Evolutionary conservation across 2,797 vertebrate species (phyloP), one percentile per base, ranked within the genome.

Genomic region (Sebastes flavidus): DNA sequence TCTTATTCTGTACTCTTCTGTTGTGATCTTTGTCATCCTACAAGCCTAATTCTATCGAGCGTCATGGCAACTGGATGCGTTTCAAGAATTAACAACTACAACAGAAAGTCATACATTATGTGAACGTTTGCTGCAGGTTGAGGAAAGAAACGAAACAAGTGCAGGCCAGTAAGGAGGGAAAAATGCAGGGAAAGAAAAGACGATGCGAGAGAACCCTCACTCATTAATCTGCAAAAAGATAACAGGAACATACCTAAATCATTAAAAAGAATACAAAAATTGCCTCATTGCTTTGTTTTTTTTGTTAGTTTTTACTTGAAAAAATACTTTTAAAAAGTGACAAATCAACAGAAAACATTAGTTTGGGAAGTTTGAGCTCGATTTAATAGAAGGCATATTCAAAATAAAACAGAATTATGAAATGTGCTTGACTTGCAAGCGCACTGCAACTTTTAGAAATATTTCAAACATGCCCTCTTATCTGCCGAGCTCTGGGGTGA

Each of bases 261-360:
- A 82, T 81, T 87, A 80, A 92, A 92, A 91, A 92, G 71, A 93
- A 92, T 83, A 93, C 85, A 92, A 92, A 93, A 95, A 89, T 71
- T 75, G 87, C 83, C 77, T 90, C 49, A 24, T 92, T 80, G 89
- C 82, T 67, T 89, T 91, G 90, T 81, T 85, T 88, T 85, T 88
- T 87, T 82, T 87, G 90, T 92, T 89, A 77, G 76, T 88, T 94
- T 96, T 96, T 95, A 95, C 93, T 95, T 95, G 94, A 95, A 96
- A 96, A 96, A 95, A 95, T 94, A 96, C 84, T 93, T 95, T 95
- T 93, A 93, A 95, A 95, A 96, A 95, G 92, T 94, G 92, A 95
- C 86, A 95, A 95, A 94, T 91, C 80, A 94, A 95, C 85, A 94
- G 88, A 92, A 89, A 92, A 94, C 86, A 91, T 79, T 75, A 61